Evolutionary conservation across 2,888 invertebrate genomes (phyloP).

Genomic region (Catonia carolina): DNA sequence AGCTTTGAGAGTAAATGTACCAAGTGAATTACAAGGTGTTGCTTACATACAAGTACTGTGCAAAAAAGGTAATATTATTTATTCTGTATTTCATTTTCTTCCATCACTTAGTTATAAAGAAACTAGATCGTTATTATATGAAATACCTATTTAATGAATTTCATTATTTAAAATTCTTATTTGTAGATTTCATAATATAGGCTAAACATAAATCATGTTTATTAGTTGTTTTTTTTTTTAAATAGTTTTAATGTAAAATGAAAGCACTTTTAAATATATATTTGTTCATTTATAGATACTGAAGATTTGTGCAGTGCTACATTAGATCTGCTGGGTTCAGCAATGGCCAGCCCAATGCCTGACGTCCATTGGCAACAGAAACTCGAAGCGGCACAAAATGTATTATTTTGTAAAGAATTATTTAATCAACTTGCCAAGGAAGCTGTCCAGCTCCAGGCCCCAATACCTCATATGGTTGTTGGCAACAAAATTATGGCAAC

Average conservation of each 20-base stretch:
- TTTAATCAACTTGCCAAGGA: constrained; percentile 92
- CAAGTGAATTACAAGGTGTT: constrained; percentile 89
- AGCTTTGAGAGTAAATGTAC: constrained; percentile 83
- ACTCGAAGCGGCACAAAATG: constrained; percentile 94
- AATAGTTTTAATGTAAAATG: not conserved
- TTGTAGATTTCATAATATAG: too few relatives aligned
- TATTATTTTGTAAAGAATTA: constrained; percentile 92
- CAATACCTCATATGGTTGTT: constrained; percentile 93
- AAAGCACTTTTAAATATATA: constrained; percentile 8
- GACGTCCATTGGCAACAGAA: constrained; percentile 92
- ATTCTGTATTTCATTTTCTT: too few relatives aligned
- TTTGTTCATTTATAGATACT: constrained; percentile 56
- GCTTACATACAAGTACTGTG: constrained; percentile 94
- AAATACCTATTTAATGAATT: too few relatives aligned
- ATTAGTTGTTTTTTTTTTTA: not conserved
- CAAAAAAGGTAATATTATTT: constrained; percentile 72
- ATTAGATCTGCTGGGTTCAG: constrained; percentile 68
- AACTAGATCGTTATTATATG: too few relatives aligned
- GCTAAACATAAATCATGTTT: too few relatives aligned
- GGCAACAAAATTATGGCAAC: constrained; percentile 96
- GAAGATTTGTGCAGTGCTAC: constrained; percentile 82
- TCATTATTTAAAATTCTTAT: too few relatives aligned
- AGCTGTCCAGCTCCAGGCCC: constrained; percentile 86
- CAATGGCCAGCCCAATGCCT: constrained; percentile 64
- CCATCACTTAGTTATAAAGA: too few relatives aligned